Evolutionary conservation across 2,888 invertebrate genomes (phyloP).

Genomic region (Zonitis immaculata): DNA sequence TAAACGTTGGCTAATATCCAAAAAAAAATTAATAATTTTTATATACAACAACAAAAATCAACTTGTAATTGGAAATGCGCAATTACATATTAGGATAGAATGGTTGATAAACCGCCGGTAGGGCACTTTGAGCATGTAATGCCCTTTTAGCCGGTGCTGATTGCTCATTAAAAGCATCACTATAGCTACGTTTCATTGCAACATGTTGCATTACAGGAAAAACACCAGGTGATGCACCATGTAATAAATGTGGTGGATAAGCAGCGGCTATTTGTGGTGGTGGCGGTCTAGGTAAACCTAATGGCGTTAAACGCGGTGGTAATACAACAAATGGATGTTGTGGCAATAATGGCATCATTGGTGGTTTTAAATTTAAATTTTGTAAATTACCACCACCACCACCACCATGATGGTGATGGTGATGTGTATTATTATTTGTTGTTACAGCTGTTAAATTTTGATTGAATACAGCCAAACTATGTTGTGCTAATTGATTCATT

Average conservation of each 20-base stretch:
- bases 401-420: slow-evolving; percentile 26
- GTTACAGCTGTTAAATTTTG: slow-evolving; percentile 30
- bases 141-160: slow-evolving; percentile 43
- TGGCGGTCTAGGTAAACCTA: slow-evolving; percentile 25
- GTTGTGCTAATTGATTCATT: slow-evolving; percentile 46
- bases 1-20: slow-evolving; percentile 3
- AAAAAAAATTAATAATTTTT: neutral
- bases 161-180: slow-evolving; percentile 46
- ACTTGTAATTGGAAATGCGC: too few species aligned
- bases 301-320: slow-evolving; percentile 28
- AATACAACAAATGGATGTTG: slow-evolving; percentile 46
- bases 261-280: slow-evolving; percentile 28
- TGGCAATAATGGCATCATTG: slow-evolving; percentile 43
- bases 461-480: slow-evolving; percentile 45
- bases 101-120: slow-evolving; percentile 42
- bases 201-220: slow-evolving; percentile 40
- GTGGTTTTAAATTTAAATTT: slow-evolving; percentile 38
- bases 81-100: slow-evolving; percentile 47
- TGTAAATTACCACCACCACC: slow-evolving; percentile 23
- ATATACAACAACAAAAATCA: neutral
- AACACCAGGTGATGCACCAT: slow-evolving; percentile 30
- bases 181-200: slow-evolving; percentile 46
- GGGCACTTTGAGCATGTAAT: slow-evolving; percentile 36
- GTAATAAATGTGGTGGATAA: slow-evolving; percentile 35
- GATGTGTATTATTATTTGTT: slow-evolving; percentile 21